Evolutionary conservation across 2,113 vertebrate genomes (phyloP).

Genomic region (Calcarius ornatus): DNA sequence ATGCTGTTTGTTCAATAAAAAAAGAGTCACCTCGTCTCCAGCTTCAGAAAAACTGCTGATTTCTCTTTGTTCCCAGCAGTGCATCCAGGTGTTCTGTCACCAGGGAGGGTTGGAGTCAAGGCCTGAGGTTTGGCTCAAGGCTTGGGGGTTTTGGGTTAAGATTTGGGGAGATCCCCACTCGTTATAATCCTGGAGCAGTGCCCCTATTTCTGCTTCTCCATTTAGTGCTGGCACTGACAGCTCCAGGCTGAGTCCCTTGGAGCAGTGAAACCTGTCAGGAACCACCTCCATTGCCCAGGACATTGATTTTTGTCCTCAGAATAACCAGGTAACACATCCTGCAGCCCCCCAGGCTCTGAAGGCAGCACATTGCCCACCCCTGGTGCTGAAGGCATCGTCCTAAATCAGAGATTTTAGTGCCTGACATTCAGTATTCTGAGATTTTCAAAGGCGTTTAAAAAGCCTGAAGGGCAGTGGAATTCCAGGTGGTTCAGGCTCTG

Average conservation of each 20-base stretch:
- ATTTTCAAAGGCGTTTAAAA: not conserved
- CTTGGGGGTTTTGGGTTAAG: not conserved
- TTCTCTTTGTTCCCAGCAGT: not conserved
- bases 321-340: not conserved
- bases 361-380: accelerated
- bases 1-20: not conserved
- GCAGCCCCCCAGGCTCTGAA: not conserved
- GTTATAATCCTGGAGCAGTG: not conserved
- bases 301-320: not conserved
- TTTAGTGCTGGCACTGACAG: not conserved
- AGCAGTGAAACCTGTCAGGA: not conserved
- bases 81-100: accelerated
- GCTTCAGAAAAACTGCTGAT: not conserved
- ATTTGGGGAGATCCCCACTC: not conserved
- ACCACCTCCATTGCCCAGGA: not conserved
- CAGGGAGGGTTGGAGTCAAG: not conserved
- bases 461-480: not conserved
- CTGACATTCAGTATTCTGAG: not conserved
- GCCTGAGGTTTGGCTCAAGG: not conserved
- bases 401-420: not conserved
- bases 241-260: not conserved
- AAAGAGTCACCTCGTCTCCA: not conserved
- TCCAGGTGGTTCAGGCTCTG: not conserved
- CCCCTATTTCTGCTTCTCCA: not conserved
- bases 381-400: not conserved